A percentile compares a stretch with the other conserved stretches of the same genome.
Conservation (phyloP, 2,113 vertebrate genomes). For the Dolichotis patagonum region DNA sequence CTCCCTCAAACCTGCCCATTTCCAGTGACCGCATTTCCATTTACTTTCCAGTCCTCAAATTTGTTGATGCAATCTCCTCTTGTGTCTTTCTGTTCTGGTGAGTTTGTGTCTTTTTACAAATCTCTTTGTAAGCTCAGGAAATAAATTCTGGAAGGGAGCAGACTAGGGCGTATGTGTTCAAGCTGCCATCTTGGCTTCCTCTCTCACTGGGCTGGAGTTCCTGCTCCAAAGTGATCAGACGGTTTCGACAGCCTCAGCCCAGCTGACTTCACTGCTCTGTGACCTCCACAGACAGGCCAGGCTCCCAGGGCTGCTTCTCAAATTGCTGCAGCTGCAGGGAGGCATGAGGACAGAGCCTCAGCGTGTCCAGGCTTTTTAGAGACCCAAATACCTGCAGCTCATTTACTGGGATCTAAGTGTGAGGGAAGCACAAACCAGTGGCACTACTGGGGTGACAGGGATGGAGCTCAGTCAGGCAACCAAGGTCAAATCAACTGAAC, state of each 20-base stretch:
- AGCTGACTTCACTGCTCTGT: background rate
- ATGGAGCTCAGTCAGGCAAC: background rate
- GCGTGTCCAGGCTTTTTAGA: background rate
- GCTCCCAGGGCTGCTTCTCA: background rate
- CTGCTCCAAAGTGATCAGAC: background rate
- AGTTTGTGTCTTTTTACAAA: background rate
- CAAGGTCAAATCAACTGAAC: background rate
- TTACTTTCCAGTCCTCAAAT: background rate
- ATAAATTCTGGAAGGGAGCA: conserved; percentile 8
- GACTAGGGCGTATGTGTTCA: background rate
- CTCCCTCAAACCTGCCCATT: background rate
- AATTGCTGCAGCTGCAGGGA: background rate
- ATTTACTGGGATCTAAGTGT: background rate
- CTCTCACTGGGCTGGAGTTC: background rate
- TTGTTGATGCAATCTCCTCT: background rate
- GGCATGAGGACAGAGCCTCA: background rate
- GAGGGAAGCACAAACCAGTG: background rate
- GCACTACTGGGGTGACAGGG: background rate
- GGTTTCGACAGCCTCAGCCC: background rate
- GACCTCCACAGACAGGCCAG: background rate
- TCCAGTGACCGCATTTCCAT: background rate
- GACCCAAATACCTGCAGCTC: background rate
- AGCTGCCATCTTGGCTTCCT: background rate
- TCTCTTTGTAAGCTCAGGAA: background rate
- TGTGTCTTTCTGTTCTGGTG: background rate